These are phyloP conservation scores for Parapsyche elsis DNA, from an alignment of 1,140 invertebrate genomes.

Conservation along the genomic window DNA sequence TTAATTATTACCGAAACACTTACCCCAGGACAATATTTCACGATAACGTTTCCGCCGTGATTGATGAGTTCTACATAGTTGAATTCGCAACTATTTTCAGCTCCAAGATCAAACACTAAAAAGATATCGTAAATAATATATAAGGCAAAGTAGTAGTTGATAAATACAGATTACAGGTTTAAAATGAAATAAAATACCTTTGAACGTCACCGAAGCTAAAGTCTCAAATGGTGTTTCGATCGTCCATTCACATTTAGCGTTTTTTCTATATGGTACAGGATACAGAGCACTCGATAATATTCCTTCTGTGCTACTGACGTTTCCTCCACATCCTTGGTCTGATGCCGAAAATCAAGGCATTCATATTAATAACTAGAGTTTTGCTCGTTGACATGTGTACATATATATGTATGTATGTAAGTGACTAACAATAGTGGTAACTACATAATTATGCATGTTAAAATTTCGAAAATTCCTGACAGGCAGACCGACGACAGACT, in stretches of 20 bases:
- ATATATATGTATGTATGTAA: conserved; percentile 23
- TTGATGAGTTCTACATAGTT: conserved; percentile 42
- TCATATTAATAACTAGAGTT: too few relatives aligned
- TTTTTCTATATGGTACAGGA: conserved; percentile 38
- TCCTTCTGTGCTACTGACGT: not conserved
- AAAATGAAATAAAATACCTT: conserved; percentile 32
- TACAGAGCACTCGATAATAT: conserved; percentile 38
- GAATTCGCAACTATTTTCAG: conserved; percentile 12
- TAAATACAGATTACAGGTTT: not conserved
- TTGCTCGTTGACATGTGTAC: not conserved
- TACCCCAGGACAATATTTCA: conserved; percentile 44
- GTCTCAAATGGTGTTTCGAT: conserved; percentile 35
- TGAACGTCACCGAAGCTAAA: conserved; percentile 11
- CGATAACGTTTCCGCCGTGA: conserved; percentile 10
- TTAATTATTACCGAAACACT: not conserved
- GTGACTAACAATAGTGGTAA: too few relatives aligned
- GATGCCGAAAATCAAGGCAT: too few relatives aligned
- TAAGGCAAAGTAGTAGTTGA: not conserved
- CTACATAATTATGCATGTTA: too few relatives aligned
- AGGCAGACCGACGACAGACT: too few relatives aligned
- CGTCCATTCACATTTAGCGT: conserved; percentile 41
- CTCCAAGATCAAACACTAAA: conserved; percentile 37
- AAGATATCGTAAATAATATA: too few relatives aligned
- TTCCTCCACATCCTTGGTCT: conserved; percentile 47
- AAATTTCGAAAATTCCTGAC: too few relatives aligned